phyloP scores from a whole-genome alignment of 2,888 invertebrate species.

The Drosophila parthenogenetica region DNA sequence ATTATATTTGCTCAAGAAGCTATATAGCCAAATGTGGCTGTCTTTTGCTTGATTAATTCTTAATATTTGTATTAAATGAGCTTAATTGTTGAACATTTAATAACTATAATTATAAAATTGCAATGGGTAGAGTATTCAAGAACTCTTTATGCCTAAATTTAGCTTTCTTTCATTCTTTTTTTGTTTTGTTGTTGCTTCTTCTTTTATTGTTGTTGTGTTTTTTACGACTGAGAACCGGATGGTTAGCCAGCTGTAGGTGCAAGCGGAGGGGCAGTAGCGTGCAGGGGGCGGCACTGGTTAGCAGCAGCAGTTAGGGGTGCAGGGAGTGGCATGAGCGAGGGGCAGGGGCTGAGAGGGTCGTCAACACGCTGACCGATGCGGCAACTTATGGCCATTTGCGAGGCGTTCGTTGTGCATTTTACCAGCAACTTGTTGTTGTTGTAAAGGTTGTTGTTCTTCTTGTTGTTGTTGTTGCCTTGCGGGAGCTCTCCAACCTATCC shows the following conservation, averaged over 20 bases:
- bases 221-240: constrained; percentile 72
- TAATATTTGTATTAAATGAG: too few relatives aligned
- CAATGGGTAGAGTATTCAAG: background rate
- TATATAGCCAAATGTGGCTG: too few relatives aligned
- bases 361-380: constrained; percentile 65
- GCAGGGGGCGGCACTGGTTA: constrained; percentile 5
- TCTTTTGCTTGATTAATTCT: too few relatives aligned
- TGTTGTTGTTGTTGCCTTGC: constrained; percentile 66
- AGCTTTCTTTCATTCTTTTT: constrained; percentile 17
- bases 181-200: constrained; percentile 33
- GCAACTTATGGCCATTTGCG: constrained; percentile 64
- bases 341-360: constrained; percentile 34
- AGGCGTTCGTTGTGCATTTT: constrained; percentile 61
- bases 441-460: constrained; percentile 33
- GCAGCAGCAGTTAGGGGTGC: background rate
- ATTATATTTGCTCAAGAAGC: too few relatives aligned
- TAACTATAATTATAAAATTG: too few relatives aligned
- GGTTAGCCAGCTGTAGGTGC: constrained; percentile 48
- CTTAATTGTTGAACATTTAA: too few relatives aligned
- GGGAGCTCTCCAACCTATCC: constrained; percentile 83
- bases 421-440: constrained; percentile 31
- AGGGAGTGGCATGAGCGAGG: background rate
- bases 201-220: constrained; percentile 45
- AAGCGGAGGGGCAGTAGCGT: background rate
- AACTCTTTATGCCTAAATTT: background rate